Evolutionary conservation across 1,140 invertebrate genomes (phyloP).

Genomic region (Bombus cullumanus): DNA sequence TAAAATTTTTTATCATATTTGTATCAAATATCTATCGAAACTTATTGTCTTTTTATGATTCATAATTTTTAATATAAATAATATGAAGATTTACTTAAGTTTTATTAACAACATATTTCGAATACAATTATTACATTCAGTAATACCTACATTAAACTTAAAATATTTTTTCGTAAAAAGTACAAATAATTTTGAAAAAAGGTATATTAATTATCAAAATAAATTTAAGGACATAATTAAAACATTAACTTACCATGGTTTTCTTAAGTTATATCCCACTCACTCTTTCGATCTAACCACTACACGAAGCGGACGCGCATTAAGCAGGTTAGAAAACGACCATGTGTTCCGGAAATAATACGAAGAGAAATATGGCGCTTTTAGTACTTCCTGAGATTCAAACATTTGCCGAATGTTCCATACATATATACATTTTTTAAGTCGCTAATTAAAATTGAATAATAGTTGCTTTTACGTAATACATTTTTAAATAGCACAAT

Average conservation of each 20-base stretch:
- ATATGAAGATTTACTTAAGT: too few relatives aligned
- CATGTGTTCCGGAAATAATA: constrained; percentile 51
- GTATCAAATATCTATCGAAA: neutral
- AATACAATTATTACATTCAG: neutral
- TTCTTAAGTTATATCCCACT: constrained; percentile 25
- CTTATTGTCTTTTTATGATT: too few relatives aligned
- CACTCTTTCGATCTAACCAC: constrained; percentile 18
- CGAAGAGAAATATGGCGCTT: constrained; percentile 25
- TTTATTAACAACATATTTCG: neutral
- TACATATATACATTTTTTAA: neutral
- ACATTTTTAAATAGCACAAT: neutral
- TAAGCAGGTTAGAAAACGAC: constrained; percentile 32
- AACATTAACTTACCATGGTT: constrained; percentile 23
- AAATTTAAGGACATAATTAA: neutral
- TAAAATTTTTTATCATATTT: neutral
- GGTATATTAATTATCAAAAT: neutral
- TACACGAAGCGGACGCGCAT: neutral
- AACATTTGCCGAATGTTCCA: neutral
- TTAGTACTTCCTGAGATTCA: constrained; percentile 31
- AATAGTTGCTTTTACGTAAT: too few relatives aligned
- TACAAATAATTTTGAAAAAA: neutral
- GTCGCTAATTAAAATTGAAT: neutral
- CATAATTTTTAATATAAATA: neutral
- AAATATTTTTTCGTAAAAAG: neutral
- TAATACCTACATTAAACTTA: neutral